Percentiles rank a stretch among this genome's conserved stretches.
These are phyloP conservation scores for Hirudinaria manillensis DNA, from an alignment of 2,888 invertebrate genomes.

Conservation along the genomic window DNA sequence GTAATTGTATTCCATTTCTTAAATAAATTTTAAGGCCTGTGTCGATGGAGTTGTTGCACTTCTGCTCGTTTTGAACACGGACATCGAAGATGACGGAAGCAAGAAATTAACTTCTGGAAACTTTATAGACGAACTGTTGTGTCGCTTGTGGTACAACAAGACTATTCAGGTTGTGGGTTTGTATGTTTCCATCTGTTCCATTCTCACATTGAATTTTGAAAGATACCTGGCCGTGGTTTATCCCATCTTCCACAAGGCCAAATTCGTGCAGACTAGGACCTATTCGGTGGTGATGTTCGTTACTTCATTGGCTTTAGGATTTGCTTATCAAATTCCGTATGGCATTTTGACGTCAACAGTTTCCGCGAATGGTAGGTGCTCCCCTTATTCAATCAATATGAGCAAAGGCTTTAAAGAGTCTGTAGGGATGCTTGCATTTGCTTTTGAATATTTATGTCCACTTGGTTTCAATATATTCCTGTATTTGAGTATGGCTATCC, in stretches of 20 bases:
- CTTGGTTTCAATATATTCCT: constrained; percentile 28
- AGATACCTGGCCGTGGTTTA: constrained; percentile 36
- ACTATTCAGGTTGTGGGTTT: constrained; percentile 35
- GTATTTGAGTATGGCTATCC: not conserved
- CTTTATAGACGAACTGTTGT: constrained; percentile 29
- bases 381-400: constrained; percentile 33
- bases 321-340: constrained; percentile 26
- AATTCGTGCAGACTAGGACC: constrained; percentile 32
- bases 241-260: constrained; percentile 37
- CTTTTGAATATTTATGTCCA: constrained; percentile 37
- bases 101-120: constrained; percentile 5
- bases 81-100: constrained; percentile 20
- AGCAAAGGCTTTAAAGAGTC: not conserved
- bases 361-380: constrained; percentile 33
- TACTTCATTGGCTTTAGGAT: constrained; percentile 33
- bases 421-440: constrained; percentile 33
- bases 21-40: not conserved
- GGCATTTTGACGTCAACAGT: constrained; percentile 28
- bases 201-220: constrained; percentile 36
- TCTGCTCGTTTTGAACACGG: constrained; percentile 30
- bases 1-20: too few species aligned
- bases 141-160: constrained; percentile 37
- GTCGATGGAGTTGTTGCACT: constrained; percentile 32
- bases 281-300: constrained; percentile 19
- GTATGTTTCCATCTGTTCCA: constrained; percentile 37